Conservation (phyloP, 2,113 vertebrate genomes). For the Bujurquina vittata region DNA sequence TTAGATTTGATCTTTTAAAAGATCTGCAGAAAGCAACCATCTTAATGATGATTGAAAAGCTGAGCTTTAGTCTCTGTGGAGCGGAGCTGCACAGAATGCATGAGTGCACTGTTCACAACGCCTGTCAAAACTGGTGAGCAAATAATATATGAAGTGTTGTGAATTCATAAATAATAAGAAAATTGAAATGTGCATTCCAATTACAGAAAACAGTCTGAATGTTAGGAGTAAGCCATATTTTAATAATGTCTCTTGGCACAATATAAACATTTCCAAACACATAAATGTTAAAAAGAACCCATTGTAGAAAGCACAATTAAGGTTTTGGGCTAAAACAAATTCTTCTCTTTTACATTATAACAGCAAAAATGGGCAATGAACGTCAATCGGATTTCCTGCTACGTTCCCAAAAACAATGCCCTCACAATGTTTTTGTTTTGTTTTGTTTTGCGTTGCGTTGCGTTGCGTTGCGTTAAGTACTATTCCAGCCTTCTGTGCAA, state of each 20-base stretch:
- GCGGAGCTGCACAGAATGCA: neutral
- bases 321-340: neutral
- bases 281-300: neutral
- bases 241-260: neutral
- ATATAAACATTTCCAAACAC: neutral
- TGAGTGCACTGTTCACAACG: neutral
- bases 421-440: too few relatives aligned
- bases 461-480: too few relatives aligned
- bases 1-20: neutral
- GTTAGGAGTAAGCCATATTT: neutral
- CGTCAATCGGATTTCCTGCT: neutral
- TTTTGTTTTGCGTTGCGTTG: too few relatives aligned
- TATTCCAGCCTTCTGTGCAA: too few relatives aligned
- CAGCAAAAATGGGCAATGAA: neutral
- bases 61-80: neutral
- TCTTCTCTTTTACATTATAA: neutral
- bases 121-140: neutral
- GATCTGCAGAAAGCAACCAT: neutral
- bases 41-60: slow-evolving; percentile 10
- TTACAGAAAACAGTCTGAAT: neutral
- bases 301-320: neutral
- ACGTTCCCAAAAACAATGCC: neutral
- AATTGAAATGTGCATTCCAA: neutral
- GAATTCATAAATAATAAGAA: neutral
- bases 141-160: neutral